phyloP scores from a whole-genome alignment of 2,888 invertebrate genomes.

The Drosophila anomalata region DNA sequence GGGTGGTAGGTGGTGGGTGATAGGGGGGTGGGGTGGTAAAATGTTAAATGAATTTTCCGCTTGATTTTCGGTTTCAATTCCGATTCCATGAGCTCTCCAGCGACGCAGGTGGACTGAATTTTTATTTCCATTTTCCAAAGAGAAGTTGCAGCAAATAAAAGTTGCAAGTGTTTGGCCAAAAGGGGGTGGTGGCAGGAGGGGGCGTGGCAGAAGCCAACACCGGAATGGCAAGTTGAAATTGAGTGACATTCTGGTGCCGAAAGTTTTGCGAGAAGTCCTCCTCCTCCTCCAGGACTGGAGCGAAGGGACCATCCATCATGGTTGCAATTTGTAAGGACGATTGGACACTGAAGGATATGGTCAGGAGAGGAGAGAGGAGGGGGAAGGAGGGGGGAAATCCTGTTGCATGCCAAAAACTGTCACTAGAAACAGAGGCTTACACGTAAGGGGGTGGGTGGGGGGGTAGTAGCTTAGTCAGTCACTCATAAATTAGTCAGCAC shows the following conservation, averaged over 20 bases:
- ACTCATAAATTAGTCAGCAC: slow-evolving; percentile 5
- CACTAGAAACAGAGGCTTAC: slow-evolving; percentile 4
- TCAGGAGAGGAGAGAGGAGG: no score
- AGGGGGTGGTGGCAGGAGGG: neutral
- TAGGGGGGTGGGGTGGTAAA: slow-evolving; percentile 43
- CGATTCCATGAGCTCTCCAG: slow-evolving; percentile 52
- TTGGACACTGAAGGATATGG: slow-evolving; percentile 11
- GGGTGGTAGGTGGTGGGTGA: no score
- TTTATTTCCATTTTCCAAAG: slow-evolving; percentile 10
- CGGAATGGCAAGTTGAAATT: slow-evolving; percentile 65
- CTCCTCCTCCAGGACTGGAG: neutral
- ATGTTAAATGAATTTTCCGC: slow-evolving; percentile 75
- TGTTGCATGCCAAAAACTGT: slow-evolving; percentile 46
- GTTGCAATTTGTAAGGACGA: slow-evolving; percentile 39
- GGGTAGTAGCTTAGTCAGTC: slow-evolving; percentile 1
- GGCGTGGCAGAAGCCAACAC: neutral
- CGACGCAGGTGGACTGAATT: slow-evolving; percentile 34
- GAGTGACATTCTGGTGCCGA: slow-evolving; percentile 73
- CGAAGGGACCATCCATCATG: slow-evolving; percentile 43
- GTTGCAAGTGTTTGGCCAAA: slow-evolving; percentile 45
- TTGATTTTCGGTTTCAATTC: slow-evolving; percentile 75
- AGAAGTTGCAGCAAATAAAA: slow-evolving; percentile 62
- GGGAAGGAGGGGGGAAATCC: neutral
- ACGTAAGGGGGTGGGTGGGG: neutral
- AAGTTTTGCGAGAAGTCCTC: slow-evolving; percentile 52